Evolutionary conservation across 92 coral and sea anemone species (phyloP), one percentile per base, ranked within the genome.

Genomic region (Zoanthus sociatus): DNA sequence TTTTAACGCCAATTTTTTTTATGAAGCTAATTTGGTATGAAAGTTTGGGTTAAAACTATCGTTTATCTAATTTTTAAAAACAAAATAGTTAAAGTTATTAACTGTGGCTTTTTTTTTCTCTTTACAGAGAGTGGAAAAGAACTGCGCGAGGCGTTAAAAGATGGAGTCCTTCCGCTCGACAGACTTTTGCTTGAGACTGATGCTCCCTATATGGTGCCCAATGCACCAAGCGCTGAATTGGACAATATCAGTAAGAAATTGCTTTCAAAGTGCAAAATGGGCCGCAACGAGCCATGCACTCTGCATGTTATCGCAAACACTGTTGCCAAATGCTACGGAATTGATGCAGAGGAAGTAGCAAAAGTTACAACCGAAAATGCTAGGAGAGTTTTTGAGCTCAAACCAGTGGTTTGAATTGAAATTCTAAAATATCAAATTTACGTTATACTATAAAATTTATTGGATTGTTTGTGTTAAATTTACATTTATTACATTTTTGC

Each of bases 261-360:
- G 33, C 84, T 97, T 7, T 83, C 91, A 64, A 92, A 94, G 73
- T 97, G 99, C 93, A 94, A 92, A 58, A 94, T 95, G 53, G 98
- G 98, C 17, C 91, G 99, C 11, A 97, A 97, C 87, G 99, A 97
- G 78, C 99, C 99, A n/a, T 97, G 99, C 87, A 97, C 99, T n/a
- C 91, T 97, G 32, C 95, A 95, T 0, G 91, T 97, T 11, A 95
- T 97, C 18, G 98, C 95, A 2, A 92, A 93, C 72, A 93, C 98
- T 16, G 94, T 97, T 9, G 99, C 99, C 17, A 95, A 93, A 73
- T 92, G 97, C 69, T 92, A 90, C 6, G 98, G 96, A 7, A 78
- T 92, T 17, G 96, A 95, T 18, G 96, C 95, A 9, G 96, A 97
- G 84, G 99, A 97, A 64, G 96, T 97, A 33, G 98, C 99, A 4